phyloP scores from a whole-genome alignment of 2,797 vertebrate species.

The Glossophaga mutica region DNA sequence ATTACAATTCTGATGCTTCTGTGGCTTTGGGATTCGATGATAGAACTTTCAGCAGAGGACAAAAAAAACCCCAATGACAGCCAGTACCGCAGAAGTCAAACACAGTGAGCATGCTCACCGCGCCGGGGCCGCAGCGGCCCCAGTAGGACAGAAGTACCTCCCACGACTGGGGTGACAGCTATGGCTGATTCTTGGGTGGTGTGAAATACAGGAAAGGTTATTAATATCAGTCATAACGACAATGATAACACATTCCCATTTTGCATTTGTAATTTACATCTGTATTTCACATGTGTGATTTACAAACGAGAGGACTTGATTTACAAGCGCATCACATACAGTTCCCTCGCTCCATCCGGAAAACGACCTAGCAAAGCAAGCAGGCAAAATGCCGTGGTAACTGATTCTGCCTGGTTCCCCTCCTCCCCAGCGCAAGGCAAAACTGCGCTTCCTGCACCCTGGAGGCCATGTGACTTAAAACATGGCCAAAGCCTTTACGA shows the following conservation, averaged over 20 bases:
- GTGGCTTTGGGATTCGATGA: conserved; percentile 23
- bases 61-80: neutral
- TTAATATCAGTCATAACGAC: neutral
- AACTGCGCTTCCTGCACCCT: accelerated
- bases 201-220: neutral
- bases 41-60: conserved; percentile 9
- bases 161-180: neutral
- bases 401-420: neutral
- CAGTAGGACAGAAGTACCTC: accelerated
- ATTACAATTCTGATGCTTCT: conserved; percentile 48
- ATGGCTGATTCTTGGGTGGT: neutral
- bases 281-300: neutral
- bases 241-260: neutral
- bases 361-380: neutral
- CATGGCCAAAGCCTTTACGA: neutral
- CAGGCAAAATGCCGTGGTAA: accelerated
- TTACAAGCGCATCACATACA: neutral
- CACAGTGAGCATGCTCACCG: accelerated
- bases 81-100: neutral
- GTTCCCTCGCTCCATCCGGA: neutral
- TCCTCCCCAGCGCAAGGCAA: neutral
- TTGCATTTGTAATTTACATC: neutral
- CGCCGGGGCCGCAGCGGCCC: accelerated
- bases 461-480: neutral
- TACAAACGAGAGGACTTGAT: neutral